Percentiles rank a stretch among this genome's conserved stretches.
Conservation (phyloP, 2,888 invertebrate species). For the Argyra leucocephala region DNA sequence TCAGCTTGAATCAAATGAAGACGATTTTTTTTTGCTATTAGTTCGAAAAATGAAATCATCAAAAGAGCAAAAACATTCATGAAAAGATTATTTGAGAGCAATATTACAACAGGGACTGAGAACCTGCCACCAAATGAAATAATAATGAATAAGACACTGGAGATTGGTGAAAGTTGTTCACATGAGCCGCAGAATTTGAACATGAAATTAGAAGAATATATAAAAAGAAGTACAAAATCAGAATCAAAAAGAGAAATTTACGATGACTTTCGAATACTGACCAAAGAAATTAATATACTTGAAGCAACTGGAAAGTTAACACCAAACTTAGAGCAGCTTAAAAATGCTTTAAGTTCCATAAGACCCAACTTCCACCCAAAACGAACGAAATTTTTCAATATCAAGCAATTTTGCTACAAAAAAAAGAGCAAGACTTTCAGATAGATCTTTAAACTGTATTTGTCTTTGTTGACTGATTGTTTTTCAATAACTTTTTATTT, state of each 20-base stretch:
- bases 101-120: slow-evolving; percentile 5
- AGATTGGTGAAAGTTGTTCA: slow-evolving; percentile 5
- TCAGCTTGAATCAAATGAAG: background rate
- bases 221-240: background rate
- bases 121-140: background rate
- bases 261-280: background rate
- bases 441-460: no score
- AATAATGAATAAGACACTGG: slow-evolving; percentile 2
- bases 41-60: slow-evolving; percentile 9
- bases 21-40: slow-evolving; percentile 9
- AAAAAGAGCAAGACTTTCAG: no score
- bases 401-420: no score
- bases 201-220: background rate
- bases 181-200: slow-evolving; percentile 8
- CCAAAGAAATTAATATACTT: background rate
- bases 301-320: slow-evolving; percentile 5
- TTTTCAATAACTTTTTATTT: no score
- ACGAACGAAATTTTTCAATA: no score
- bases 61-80: slow-evolving; percentile 2
- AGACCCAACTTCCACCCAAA: no score
- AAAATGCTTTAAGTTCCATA: background rate
- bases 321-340: slow-evolving; percentile 5
- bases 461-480: no score
- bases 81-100: background rate
- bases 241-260: background rate